Evolutionary conservation across 2,888 invertebrate genomes (phyloP).

Genomic region (Thera obeliscata): DNA sequence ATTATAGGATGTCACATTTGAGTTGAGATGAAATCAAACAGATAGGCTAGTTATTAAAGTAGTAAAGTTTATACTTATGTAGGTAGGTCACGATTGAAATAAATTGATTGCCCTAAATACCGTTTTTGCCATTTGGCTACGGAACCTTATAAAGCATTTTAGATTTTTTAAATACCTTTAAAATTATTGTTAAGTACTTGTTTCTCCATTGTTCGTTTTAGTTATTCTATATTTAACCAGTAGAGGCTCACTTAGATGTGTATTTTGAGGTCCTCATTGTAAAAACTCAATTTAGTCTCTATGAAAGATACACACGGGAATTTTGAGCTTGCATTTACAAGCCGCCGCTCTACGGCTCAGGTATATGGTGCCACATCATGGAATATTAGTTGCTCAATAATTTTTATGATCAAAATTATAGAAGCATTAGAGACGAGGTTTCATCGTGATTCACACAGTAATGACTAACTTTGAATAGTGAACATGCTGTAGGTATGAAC

Average conservation of each 20-base stretch:
- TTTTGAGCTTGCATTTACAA: slow-evolving; percentile 27
- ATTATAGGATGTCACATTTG: slow-evolving; percentile 6
- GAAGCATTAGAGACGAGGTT: slow-evolving; percentile 26
- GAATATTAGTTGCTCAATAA: slow-evolving; percentile 32
- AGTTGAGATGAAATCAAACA: slow-evolving; percentile 4
- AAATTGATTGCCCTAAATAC: no score
- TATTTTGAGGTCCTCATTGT: no score
- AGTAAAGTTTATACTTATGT: no score
- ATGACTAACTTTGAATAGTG: slow-evolving; percentile 3
- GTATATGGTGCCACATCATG: slow-evolving; percentile 31
- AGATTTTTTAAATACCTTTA: no score
- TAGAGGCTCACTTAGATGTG: no score
- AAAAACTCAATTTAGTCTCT: background rate
- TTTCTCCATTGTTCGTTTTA: no score
- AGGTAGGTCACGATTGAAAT: no score
- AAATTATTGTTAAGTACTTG: no score
- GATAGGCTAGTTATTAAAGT: background rate
- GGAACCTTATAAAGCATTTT: no score
- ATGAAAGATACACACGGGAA: slow-evolving; percentile 14
- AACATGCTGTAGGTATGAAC: slow-evolving; percentile 9
- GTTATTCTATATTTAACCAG: no score
- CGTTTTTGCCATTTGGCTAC: no score
- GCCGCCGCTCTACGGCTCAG: slow-evolving; percentile 25
- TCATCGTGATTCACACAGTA: slow-evolving; percentile 8
- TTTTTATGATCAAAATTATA: slow-evolving; percentile 30